phyloP scores from a whole-genome alignment of 2,797 vertebrate genomes.

The Galago senegalensis region DNA sequence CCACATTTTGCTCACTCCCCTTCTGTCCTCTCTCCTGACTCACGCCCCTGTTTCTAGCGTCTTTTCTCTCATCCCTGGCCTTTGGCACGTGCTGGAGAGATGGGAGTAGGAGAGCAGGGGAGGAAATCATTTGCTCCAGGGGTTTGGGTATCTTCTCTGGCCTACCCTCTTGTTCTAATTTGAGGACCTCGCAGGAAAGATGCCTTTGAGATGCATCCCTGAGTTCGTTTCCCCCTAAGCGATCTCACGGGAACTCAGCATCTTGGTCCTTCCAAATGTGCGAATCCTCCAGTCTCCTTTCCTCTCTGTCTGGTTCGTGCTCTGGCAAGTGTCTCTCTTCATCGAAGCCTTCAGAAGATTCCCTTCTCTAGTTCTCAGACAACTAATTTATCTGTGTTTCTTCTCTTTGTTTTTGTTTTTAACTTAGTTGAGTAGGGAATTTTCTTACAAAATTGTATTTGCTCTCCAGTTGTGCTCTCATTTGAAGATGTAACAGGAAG shows the following conservation, averaged over 20 bases:
- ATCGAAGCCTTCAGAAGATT: background rate
- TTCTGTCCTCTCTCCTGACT: background rate
- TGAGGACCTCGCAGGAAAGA: background rate
- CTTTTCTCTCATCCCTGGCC: background rate
- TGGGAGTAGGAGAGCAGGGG: background rate
- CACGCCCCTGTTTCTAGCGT: background rate
- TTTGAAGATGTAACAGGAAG: background rate
- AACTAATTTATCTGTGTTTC: background rate
- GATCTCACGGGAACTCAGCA: fast-evolving
- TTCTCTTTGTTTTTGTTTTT: conserved; percentile 37
- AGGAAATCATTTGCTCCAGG: background rate
- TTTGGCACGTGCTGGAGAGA: background rate
- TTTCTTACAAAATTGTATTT: background rate
- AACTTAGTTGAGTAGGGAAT: background rate
- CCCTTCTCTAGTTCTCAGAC: background rate
- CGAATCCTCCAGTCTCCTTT: background rate
- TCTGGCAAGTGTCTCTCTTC: background rate
- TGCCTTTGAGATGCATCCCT: background rate
- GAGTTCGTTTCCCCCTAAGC: background rate
- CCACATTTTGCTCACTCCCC: background rate
- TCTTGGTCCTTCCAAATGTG: background rate
- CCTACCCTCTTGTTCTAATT: fast-evolving
- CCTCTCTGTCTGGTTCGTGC: background rate
- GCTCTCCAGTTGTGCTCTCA: background rate
- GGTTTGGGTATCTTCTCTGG: no score